Conservation (phyloP, 1,140 invertebrate genomes). For the Drosophila trapezifrons region DNA sequence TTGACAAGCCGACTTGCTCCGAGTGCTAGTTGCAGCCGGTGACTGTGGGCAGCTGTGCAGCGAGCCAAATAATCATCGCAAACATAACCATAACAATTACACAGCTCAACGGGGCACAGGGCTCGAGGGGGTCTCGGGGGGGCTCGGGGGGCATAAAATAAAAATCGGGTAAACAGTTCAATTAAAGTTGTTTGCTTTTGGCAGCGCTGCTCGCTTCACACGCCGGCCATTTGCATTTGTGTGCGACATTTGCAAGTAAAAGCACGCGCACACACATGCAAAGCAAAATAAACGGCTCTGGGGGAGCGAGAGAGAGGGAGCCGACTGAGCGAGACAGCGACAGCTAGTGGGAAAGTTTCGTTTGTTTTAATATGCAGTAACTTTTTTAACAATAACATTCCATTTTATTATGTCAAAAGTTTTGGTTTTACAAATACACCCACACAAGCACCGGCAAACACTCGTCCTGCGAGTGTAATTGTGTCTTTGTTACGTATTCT, state of each 20-base stretch:
- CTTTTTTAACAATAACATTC: conserved; percentile 83
- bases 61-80: conserved; percentile 83
- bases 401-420: conserved; percentile 84
- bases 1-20: conserved; percentile 24
- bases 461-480: conserved; percentile 35
- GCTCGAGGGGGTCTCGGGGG: conserved; percentile 1
- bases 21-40: neutral
- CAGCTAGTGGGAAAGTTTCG: conserved; percentile 63
- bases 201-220: conserved; percentile 64
- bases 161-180: conserved; percentile 84
- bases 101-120: conserved; percentile 33
- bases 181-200: conserved; percentile 82
- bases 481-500: conserved; percentile 44
- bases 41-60: conserved; percentile 75
- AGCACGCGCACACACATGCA: conserved; percentile 31
- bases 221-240: conserved; percentile 77
- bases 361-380: conserved; percentile 83
- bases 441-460: conserved; percentile 33
- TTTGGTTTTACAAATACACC: conserved; percentile 62
- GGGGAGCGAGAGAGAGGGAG: neutral
- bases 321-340: conserved; percentile 10
- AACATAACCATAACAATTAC: conserved; percentile 83
- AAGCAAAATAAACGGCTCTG: conserved; percentile 48
- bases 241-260: conserved; percentile 47
- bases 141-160: conserved; percentile 65